Evolutionary conservation across 2,888 invertebrate genomes (phyloP).

Genomic region (Tachina lurida): DNA sequence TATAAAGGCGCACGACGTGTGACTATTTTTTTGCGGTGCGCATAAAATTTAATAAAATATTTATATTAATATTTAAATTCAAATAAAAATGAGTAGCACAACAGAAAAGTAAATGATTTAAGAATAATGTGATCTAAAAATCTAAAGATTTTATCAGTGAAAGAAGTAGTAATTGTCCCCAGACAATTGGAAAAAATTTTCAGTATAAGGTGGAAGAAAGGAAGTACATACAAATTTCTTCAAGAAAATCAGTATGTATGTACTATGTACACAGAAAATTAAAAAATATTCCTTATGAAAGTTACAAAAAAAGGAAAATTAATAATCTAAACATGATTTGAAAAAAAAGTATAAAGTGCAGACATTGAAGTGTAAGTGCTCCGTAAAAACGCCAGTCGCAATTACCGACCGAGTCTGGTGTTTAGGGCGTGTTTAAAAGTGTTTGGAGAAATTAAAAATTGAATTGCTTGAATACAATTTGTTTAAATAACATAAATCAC

Average conservation of each 20-base stretch:
- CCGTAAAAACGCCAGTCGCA: slow-evolving; percentile 42
- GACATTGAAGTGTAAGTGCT: slow-evolving; percentile 67
- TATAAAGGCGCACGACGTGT: slow-evolving; percentile 65
- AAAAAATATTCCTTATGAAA: neutral
- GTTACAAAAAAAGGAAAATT: neutral
- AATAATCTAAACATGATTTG: slow-evolving; percentile 21
- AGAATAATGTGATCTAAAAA: slow-evolving; percentile 46
- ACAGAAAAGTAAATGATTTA: neutral
- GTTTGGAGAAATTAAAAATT: slow-evolving; percentile 32
- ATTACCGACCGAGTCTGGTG: slow-evolving; percentile 46
- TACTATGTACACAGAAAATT: slow-evolving; percentile 2
- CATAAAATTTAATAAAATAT: slow-evolving; percentile 43
- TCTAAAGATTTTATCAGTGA: neutral
- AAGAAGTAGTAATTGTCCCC: slow-evolving; percentile 40
- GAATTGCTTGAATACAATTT: slow-evolving; percentile 5
- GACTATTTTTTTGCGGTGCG: slow-evolving; percentile 54
- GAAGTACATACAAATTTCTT: slow-evolving; percentile 14
- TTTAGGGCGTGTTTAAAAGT: slow-evolving; percentile 67
- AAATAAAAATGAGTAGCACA: neutral
- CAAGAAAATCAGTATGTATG: neutral
- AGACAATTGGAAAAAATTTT: slow-evolving; percentile 55
- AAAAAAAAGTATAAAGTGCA: slow-evolving; percentile 48
- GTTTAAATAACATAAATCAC: neutral
- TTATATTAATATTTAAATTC: slow-evolving; percentile 27
- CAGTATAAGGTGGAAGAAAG: slow-evolving; percentile 15